Conservation (phyloP, 2,888 invertebrate genomes). For the Tachina lurida region DNA sequence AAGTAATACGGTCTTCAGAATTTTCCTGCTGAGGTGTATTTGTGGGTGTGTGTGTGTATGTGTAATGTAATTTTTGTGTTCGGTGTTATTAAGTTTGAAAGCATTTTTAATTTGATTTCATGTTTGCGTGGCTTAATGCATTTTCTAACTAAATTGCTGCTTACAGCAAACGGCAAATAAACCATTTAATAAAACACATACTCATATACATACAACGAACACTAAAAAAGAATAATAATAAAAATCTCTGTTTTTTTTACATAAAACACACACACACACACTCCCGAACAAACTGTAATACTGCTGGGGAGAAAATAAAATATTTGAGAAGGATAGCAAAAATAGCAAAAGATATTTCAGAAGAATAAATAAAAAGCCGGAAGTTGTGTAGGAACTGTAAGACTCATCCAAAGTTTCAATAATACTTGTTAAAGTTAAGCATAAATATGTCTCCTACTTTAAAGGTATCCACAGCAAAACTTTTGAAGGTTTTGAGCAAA, state of each 20-base stretch:
- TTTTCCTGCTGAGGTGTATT: not conserved
- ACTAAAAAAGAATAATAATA: not conserved
- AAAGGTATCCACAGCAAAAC: not conserved
- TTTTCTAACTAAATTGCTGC: conserved; percentile 73
- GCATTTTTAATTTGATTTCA: conserved; percentile 70
- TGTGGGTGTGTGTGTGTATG: not conserved
- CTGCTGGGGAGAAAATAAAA: not conserved
- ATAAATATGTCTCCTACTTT: not conserved
- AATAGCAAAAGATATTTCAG: conserved; percentile 23
- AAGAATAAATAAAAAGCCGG: conserved; percentile 3
- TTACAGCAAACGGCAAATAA: conserved; percentile 58
- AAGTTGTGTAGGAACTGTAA: not conserved
- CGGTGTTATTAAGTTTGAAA: conserved; percentile 60
- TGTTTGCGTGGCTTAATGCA: conserved; percentile 73
- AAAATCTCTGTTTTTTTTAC: not conserved
- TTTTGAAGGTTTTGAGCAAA: not conserved
- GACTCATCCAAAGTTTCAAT: not conserved
- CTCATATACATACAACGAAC: not conserved
- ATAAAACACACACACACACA: not conserved
- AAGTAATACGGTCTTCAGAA: no score
- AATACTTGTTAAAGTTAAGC: not conserved
- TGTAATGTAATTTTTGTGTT: not conserved
- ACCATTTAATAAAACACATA: conserved; percentile 59
- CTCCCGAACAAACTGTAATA: not conserved
- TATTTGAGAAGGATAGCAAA: conserved; percentile 21